These are phyloP conservation scores for Dusona sp. DNA, from an alignment of 2,888 invertebrate genomes.

Conservation along the genomic window DNA sequence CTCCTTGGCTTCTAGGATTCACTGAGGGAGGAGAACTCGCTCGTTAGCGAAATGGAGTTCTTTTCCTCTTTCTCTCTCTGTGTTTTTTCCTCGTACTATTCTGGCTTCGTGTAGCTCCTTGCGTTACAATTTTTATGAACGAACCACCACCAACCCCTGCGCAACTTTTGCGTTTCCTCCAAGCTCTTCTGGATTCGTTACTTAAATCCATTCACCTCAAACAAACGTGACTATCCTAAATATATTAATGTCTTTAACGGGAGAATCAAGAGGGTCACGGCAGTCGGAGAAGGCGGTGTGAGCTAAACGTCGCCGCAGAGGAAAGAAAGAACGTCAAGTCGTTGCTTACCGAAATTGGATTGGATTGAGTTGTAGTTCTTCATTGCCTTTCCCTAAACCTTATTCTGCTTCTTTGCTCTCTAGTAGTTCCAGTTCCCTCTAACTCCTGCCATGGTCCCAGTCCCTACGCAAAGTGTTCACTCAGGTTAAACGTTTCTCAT, in stretches of 20 bases:
- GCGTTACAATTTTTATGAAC: slow-evolving; percentile 68
- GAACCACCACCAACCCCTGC: slow-evolving; percentile 11
- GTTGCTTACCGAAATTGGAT: slow-evolving; percentile 60
- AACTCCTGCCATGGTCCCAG: not conserved
- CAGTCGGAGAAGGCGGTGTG: not conserved
- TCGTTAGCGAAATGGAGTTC: slow-evolving; percentile 70
- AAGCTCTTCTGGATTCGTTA: slow-evolving; percentile 3
- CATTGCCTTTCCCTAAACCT: not conserved
- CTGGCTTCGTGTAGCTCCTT: slow-evolving; percentile 17
- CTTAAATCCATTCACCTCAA: slow-evolving; percentile 39
- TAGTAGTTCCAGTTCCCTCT: not conserved
- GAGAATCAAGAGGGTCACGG: not conserved
- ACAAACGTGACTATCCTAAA: slow-evolving; percentile 40
- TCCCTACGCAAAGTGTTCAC: slow-evolving; percentile 66
- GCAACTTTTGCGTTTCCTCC: slow-evolving; percentile 50
- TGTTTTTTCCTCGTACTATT: slow-evolving; percentile 14
- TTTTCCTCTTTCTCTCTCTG: slow-evolving; percentile 17
- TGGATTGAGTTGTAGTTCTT: slow-evolving; percentile 71
- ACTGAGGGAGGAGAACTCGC: slow-evolving; percentile 67
- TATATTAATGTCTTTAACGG: slow-evolving; percentile 54
- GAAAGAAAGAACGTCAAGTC: slow-evolving; percentile 31
- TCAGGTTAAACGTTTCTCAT: slow-evolving; percentile 23
- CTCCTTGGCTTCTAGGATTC: slow-evolving; percentile 61
- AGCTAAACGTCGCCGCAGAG: slow-evolving; percentile 25
- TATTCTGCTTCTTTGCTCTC: not conserved